phyloP scores from a whole-genome alignment of 2,888 invertebrate genomes.

The Drosophila mayaguana region DNA sequence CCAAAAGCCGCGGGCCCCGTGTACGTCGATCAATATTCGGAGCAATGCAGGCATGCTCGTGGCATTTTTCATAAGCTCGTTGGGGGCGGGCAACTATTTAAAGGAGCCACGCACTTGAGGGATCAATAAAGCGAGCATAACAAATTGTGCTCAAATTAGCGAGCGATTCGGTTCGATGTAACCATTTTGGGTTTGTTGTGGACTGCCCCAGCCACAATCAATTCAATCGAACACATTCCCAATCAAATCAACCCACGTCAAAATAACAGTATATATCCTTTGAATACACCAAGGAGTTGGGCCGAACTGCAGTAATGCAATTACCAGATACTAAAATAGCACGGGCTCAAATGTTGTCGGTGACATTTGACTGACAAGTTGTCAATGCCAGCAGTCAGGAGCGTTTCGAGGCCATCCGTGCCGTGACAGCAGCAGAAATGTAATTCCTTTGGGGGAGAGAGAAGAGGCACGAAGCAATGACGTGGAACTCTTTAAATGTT shows the following conservation, averaged over 20 bases:
- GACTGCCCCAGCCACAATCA: conserved; percentile 34
- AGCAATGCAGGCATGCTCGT: background rate
- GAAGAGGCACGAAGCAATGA: conserved; percentile 28
- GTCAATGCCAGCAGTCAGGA: conserved; percentile 64
- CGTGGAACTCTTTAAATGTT: conserved; percentile 32
- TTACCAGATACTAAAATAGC: conserved; percentile 24
- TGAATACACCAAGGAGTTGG: conserved; percentile 38
- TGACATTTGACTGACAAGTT: conserved; percentile 83
- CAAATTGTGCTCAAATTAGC: conserved; percentile 2
- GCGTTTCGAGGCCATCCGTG: background rate
- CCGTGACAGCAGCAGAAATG: conserved; percentile 29
- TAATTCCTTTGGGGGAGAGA: conserved; percentile 25
- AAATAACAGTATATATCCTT: conserved; percentile 18
- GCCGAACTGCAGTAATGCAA: conserved; percentile 57
- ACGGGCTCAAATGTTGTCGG: conserved; percentile 37
- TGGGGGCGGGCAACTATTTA: background rate
- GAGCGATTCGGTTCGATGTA: conserved; percentile 16
- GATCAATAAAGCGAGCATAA: background rate
- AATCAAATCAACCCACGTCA: conserved; percentile 48
- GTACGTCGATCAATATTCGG: conserved; percentile 10
- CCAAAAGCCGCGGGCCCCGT: background rate
- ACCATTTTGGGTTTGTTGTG: conserved; percentile 7
- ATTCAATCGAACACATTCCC: conserved; percentile 43
- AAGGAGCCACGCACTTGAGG: background rate
- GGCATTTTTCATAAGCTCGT: background rate